Conservation (phyloP, 2,888 invertebrate species). For the Eilema caniola region DNA sequence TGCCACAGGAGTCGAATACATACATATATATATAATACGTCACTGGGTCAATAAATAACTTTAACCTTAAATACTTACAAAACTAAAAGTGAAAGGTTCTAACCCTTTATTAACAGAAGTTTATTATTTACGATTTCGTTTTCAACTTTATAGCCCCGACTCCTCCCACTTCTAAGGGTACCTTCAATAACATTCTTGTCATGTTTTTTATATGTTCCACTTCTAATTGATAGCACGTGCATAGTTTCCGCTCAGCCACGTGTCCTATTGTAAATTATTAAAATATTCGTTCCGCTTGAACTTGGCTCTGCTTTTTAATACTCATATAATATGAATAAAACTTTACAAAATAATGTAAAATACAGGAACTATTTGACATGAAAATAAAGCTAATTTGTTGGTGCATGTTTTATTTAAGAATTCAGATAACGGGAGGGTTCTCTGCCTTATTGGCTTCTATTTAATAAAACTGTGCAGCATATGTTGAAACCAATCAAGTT, state of each 20-base stretch:
- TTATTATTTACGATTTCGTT: conserved; percentile 58
- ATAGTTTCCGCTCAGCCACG: conserved; percentile 80
- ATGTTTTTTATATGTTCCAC: conserved; percentile 68
- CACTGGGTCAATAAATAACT: too few relatives aligned
- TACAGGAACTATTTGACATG: conserved; percentile 69
- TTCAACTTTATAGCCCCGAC: conserved; percentile 52
- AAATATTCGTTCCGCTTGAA: conserved; percentile 76
- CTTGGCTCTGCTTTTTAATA: conserved; percentile 57
- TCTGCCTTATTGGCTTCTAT: conserved; percentile 27
- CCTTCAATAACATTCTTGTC: conserved; percentile 63
- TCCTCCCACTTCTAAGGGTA: conserved; percentile 65
- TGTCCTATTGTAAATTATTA: conserved; percentile 77
- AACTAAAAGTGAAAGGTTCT: conserved; percentile 17
- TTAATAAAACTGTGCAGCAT: background rate
- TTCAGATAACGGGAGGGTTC: conserved; percentile 32
- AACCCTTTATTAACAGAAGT: conserved; percentile 37
- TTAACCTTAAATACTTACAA: background rate
- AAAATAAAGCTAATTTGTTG: conserved; percentile 70
- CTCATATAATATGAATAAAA: conserved; percentile 59
- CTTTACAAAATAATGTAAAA: conserved; percentile 61
- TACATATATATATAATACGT: too few relatives aligned
- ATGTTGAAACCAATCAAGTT: background rate
- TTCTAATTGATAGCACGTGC: conserved; percentile 85
- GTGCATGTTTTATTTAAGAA: conserved; percentile 40
- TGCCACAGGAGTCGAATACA: too few relatives aligned